Evolutionary conservation across 2,113 vertebrate genomes (phyloP).

Genomic region (Gnathonemus echidnorhynchus): DNA sequence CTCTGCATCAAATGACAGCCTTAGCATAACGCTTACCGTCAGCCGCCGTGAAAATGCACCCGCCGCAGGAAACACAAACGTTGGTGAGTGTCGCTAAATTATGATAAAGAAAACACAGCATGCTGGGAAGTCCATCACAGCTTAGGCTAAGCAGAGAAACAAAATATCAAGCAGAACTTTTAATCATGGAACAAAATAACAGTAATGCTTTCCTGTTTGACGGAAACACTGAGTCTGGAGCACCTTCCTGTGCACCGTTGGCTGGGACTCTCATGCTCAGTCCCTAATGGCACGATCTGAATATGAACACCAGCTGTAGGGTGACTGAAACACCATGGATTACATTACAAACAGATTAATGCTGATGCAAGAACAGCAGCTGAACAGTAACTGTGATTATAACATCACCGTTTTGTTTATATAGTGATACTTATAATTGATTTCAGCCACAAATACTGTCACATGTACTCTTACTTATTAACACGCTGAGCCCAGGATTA

Average conservation of each 20-base stretch:
- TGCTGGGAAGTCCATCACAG: not conserved
- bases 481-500: not conserved
- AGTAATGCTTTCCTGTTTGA: not conserved
- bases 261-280: not conserved
- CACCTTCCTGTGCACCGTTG: not conserved
- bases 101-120: not conserved
- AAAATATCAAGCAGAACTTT: not conserved
- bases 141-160: not conserved
- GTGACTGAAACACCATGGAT: not conserved
- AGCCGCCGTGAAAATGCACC: not conserved
- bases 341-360: constrained; percentile 2
- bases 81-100: not conserved
- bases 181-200: not conserved
- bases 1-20: not conserved
- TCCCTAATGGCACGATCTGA: not conserved
- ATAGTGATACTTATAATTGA: not conserved
- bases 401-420: not conserved
- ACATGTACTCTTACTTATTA: not conserved
- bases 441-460: not conserved
- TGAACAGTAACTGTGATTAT: not conserved
- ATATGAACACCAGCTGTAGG: not conserved
- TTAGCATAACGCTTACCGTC: not conserved
- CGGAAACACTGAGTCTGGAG: not conserved
- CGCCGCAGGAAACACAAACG: not conserved
- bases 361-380: not conserved